These are phyloP conservation scores for Tetranychus urticae DNA, from an alignment of 1,140 invertebrate genomes.

Conservation along the genomic window DNA sequence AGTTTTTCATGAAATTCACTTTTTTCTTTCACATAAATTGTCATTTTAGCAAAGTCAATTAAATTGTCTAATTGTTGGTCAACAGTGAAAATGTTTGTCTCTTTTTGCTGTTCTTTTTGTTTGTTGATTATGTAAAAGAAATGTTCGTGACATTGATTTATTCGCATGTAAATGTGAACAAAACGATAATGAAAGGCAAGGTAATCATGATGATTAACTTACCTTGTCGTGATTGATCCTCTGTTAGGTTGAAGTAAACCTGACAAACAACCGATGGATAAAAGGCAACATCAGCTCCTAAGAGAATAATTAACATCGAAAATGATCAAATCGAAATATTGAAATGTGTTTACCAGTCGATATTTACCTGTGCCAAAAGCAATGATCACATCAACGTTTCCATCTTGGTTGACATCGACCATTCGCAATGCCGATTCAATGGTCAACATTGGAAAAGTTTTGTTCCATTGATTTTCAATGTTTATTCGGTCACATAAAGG, in stretches of 20 bases:
- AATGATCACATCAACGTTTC: slow-evolving; percentile 43
- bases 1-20: too few relatives aligned
- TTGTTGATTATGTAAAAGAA: too few relatives aligned
- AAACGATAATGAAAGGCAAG: not conserved
- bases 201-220: not conserved
- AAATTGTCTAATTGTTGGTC: too few relatives aligned
- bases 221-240: slow-evolving; percentile 19
- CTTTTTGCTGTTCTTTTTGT: too few relatives aligned
- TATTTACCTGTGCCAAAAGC: slow-evolving; percentile 41
- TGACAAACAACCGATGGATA: slow-evolving; percentile 30
- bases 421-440: slow-evolving; percentile 47
- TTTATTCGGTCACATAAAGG: slow-evolving; percentile 2
- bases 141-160: too few relatives aligned
- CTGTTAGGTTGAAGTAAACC: slow-evolving; percentile 34
- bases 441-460: slow-evolving; percentile 41
- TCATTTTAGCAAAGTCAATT: too few relatives aligned
- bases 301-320: not conserved
- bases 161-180: too few relatives aligned
- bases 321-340: too few relatives aligned
- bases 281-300: slow-evolving; percentile 25
- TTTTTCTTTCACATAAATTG: too few relatives aligned
- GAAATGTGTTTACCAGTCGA: too few relatives aligned
- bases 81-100: too few relatives aligned
- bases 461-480: slow-evolving; percentile 39
- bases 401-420: slow-evolving; percentile 43